Conservation (phyloP, 2,888 invertebrate genomes). For the Phorcus lineatus region DNA sequence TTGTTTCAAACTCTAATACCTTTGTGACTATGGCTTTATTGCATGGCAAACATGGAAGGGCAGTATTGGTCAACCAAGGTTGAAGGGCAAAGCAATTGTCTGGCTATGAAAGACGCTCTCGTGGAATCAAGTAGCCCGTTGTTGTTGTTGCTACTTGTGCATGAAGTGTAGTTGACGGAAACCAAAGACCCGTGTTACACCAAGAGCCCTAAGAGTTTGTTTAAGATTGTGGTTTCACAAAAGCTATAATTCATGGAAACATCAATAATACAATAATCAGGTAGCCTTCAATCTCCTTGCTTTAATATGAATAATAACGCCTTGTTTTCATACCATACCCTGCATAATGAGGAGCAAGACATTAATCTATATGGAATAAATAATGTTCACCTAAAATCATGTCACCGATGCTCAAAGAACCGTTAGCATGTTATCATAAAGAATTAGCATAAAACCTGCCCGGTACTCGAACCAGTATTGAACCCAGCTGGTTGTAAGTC, state of each 20-base stretch:
- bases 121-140: neutral
- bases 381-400: too few species aligned
- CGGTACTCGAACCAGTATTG: neutral
- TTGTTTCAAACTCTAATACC: neutral
- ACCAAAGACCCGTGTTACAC: neutral
- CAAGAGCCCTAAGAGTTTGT: neutral
- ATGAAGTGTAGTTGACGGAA: slow-evolving; percentile 3
- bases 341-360: too few species aligned
- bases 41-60: neutral
- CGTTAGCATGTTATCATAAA: neutral
- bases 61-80: neutral
- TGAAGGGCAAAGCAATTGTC: neutral
- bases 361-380: too few species aligned
- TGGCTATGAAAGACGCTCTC: neutral
- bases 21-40: neutral
- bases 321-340: too few species aligned
- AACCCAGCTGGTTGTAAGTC: neutral
- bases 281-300: too few species aligned
- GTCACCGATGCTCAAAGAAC: neutral
- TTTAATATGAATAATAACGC: too few species aligned
- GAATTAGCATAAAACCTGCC: slow-evolving; percentile 10
- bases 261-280: too few species aligned
- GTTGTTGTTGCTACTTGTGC: neutral
- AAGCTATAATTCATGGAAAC: neutral
- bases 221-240: slow-evolving; percentile 11